Evolutionary conservation across 2,888 invertebrate species (phyloP), one percentile per base, ranked within the genome.

Genomic region (Melanotus villosus): DNA sequence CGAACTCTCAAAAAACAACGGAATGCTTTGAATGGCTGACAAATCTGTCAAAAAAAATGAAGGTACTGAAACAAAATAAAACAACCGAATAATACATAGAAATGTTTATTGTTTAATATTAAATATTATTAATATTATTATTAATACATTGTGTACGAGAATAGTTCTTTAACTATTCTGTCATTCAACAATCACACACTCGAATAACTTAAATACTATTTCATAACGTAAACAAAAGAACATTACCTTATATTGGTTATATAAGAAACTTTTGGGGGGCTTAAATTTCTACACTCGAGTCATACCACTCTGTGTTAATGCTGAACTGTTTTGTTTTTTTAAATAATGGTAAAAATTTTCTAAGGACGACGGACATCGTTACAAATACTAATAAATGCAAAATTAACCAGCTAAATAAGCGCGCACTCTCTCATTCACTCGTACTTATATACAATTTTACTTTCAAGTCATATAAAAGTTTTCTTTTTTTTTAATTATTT

Each of bases 61-160:
- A n/a, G n/a, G n/a, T n/a, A n/a, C n/a, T n/a, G n/a, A n/a, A 26
- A 26, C 26, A 3, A 26, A 26, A 26, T 26, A 19, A 45, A 45
- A 21, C 45, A 45, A 45, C 6, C 18, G 7, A 10, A 18, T 30
- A 95, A 96, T 96, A 67, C 63, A 73, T 73, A 74, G 66, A 74
- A 74, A 74, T 71, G 63, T 74, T 74, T 74, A 73, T 73, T 74
- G 65, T 71, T 74, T 70, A 71, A 73, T 75, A 75, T 74, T 75
- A 74, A 76, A 76, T 76, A 73, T 75, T 75, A 65, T 67, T 69
- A 69, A 59, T 64, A 69, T 59, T 65, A 54, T 74, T 74, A 64
- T 64, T 69, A 69, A 59, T 64, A 69, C 64, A 64, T 38, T 58
- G 47, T 58, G 30, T 65, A 62, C 36, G 41, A 69, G 69, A 69